phyloP scores from a whole-genome alignment of 2,888 invertebrate species.

The Blera fallax region DNA sequence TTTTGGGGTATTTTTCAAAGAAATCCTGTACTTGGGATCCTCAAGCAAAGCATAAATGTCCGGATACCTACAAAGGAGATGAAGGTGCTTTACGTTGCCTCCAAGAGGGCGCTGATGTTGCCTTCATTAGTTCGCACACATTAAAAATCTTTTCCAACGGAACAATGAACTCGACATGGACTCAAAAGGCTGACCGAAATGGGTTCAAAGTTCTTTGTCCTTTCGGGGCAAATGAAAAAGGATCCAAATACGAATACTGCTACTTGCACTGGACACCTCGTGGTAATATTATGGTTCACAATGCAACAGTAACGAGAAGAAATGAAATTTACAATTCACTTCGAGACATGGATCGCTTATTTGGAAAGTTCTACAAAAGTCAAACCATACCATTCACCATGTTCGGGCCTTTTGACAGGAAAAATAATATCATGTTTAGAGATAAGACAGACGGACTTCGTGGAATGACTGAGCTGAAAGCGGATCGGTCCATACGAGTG shows the following conservation, averaged over 20 bases:
- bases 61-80: constrained; percentile 83
- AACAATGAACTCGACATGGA: constrained; percentile 82
- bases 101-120: constrained; percentile 88
- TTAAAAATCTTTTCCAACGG: constrained; percentile 85
- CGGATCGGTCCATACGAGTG: constrained; percentile 77
- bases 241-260: constrained; percentile 82
- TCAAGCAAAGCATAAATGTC: constrained; percentile 76
- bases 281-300: constrained; percentile 86
- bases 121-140: constrained; percentile 87
- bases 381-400: constrained; percentile 86
- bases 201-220: constrained; percentile 85
- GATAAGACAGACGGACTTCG: constrained; percentile 79
- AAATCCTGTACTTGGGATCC: constrained; percentile 85
- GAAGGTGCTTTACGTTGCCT: constrained; percentile 86
- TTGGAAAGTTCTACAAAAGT: constrained; percentile 85
- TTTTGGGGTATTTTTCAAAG: constrained; percentile 84
- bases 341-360: constrained; percentile 86
- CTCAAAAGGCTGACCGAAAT: constrained; percentile 77
- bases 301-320: constrained; percentile 83
- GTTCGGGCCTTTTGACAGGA: constrained; percentile 87
- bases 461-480: constrained; percentile 77
- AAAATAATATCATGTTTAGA: constrained; percentile 85
- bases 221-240: constrained; percentile 78
- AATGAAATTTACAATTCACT: constrained; percentile 88
- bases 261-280: constrained; percentile 87